These are phyloP conservation scores for Ruditapes philippinarum DNA, from an alignment of 1,140 invertebrate genomes.

Conservation along the genomic window DNA sequence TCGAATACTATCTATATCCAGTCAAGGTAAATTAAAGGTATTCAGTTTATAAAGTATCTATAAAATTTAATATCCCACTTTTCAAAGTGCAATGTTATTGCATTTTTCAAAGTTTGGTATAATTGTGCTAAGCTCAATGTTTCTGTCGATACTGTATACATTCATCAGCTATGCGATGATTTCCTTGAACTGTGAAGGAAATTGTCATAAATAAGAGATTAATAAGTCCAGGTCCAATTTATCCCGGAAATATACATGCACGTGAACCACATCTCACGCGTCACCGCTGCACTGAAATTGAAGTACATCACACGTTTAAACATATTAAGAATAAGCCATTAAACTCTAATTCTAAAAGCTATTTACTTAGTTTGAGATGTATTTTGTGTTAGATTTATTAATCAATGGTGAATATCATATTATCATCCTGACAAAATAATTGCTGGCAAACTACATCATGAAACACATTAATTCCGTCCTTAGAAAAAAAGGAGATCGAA, in stretches of 20 bases:
- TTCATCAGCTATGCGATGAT: too few species aligned
- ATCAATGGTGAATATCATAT: not conserved
- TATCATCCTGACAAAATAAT: not conserved
- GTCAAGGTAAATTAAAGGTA: not conserved
- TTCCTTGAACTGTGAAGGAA: too few species aligned
- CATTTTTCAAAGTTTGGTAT: too few species aligned
- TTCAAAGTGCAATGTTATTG: too few species aligned
- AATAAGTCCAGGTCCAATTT: too few species aligned
- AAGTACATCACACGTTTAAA: not conserved
- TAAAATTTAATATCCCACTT: too few species aligned
- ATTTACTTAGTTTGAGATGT: not conserved
- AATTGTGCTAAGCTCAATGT: too few species aligned
- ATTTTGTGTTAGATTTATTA: not conserved
- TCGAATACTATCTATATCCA: not conserved
- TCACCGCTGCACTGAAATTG: not conserved
- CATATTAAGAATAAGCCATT: not conserved
- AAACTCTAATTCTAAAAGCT: not conserved
- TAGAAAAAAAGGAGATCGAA: constrained; percentile 4
- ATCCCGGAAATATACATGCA: too few species aligned
- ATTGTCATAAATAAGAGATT: too few species aligned
- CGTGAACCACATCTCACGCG: too few species aligned
- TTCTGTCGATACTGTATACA: too few species aligned
- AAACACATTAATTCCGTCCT: not conserved
- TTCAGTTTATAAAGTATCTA: too few species aligned
- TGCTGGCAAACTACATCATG: not conserved